These are phyloP conservation scores for Mesorhabditis spiculigera DNA, from an alignment of 2,888 invertebrate genomes.

Conservation along the genomic window DNA sequence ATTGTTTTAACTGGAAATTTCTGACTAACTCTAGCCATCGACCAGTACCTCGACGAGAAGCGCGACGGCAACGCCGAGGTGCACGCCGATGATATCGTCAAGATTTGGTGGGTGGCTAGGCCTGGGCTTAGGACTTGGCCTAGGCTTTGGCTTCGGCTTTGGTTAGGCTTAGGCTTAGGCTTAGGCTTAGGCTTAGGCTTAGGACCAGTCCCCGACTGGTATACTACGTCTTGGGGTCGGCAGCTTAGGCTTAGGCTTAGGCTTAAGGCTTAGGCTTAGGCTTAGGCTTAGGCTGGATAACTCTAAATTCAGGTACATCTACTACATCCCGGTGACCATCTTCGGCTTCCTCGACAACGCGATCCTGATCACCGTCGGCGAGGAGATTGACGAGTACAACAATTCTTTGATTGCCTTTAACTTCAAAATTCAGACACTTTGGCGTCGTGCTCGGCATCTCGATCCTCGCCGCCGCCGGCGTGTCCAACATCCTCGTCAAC, in stretches of 20 bases:
- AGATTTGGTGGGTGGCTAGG: conserved; percentile 11
- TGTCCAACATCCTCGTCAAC: conserved; percentile 12
- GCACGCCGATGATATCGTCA: conserved; percentile 12
- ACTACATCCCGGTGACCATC: conserved; percentile 10
- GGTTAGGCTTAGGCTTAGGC: no score
- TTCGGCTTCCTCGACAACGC: conserved; percentile 10
- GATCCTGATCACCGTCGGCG: neutral
- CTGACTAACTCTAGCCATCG: neutral
- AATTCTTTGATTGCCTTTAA: neutral
- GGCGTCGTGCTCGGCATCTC: conserved; percentile 8
- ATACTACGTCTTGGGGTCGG: no score
- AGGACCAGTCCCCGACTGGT: no score
- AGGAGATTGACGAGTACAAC: neutral
- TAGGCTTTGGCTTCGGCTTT: no score
- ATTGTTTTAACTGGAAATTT: neutral
- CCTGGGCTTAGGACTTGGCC: no score
- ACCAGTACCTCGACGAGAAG: conserved; percentile 18
- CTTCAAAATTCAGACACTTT: neutral
- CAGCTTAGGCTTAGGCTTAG: no score
- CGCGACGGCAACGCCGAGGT: conserved; percentile 15
- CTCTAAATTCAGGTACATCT: conserved; percentile 2
- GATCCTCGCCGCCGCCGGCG: conserved; percentile 10
- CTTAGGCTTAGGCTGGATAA: no score
- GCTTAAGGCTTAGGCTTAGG: no score
- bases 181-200: no score